Percentiles rank a stretch among this genome's conserved stretches.
Evolutionary conservation across 2,888 invertebrate species (phyloP).

Genomic region (Horisme vitalbata): DNA sequence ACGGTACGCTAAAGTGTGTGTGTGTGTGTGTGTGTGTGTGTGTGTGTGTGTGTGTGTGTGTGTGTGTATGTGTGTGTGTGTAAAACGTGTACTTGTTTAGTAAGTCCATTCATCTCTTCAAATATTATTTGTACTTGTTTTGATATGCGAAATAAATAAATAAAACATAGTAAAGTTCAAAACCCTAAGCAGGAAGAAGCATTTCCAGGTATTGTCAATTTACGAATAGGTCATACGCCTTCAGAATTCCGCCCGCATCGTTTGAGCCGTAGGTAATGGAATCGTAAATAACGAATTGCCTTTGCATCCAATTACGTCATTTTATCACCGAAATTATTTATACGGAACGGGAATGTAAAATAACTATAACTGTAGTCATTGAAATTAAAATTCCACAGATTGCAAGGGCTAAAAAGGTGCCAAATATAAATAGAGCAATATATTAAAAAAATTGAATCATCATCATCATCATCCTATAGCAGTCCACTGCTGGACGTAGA

Average conservation of each 20-base stretch:
- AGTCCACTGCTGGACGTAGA: no score
- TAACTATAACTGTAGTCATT: constrained; percentile 29
- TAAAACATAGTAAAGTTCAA: neutral
- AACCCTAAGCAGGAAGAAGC: constrained; percentile 21
- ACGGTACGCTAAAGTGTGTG: no score
- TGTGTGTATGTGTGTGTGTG: no score
- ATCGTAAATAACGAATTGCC: constrained; percentile 25
- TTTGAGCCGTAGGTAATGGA: constrained; percentile 14
- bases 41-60: no score
- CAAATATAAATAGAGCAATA: no score
- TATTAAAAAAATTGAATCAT: no score
- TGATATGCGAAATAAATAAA: neutral
- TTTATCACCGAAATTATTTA: constrained; percentile 31
- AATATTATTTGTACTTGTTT: no score
- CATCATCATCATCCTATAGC: no score
- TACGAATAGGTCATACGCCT: constrained; percentile 12
- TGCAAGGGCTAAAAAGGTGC: no score
- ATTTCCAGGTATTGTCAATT: constrained; percentile 17
- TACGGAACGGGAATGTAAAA: constrained; percentile 21
- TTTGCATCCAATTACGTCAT: constrained; percentile 26
- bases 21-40: no score
- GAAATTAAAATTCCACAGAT: constrained; percentile 50
- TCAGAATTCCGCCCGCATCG: constrained; percentile 11
- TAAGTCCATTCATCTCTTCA: no score
- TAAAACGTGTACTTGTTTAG: no score